Base-by-base conservation (phyloP, 2,113 vertebrate species). In the Salvator merianae region DNA sequence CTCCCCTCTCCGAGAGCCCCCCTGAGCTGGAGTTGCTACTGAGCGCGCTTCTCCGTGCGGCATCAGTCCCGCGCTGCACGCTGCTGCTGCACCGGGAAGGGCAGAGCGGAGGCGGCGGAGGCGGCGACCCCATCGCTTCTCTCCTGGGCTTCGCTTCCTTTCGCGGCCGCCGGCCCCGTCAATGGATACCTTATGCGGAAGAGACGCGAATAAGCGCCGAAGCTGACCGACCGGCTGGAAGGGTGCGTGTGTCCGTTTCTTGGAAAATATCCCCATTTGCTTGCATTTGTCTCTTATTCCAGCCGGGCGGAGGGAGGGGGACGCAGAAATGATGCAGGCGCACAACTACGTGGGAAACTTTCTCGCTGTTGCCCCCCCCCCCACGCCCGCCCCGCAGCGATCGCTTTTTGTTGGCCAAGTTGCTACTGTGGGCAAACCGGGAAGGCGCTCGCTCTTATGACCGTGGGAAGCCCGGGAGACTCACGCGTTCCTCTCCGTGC, bases 121-220 rank as follows among this genome's bases (percentile, higher is more conserved):
- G 10, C 59, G 1, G 50, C 30, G 55, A 77, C 70, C 5, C 7
- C 0, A 5, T 5, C 53, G 8, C 50, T 14, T 3, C 2, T 53
- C 18, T 59, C 14, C 55, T 2, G 55, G 55, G 55, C 2, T 59
- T 20, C 14, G n/a, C 40, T 36, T 28, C 75, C 34, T 28, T n/a
- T n/a, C n/a, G n/a, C n/a, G n/a, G n/a, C n/a, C 69, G 14, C 32
- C 59, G 14, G 20, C 88, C 13, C 70, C 34, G 36, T 66, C 40
- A 0, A 82, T 91, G 87, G 93, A 90, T 82, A 84, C 3, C 70
- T 43, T 63, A 83, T 36, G 76, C 55, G 34, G 84, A 62, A 91
- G 81, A 65, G 69, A 12, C 53, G 16, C 20, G 16, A 4, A 20
- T 20, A 3, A 70, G 79, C 79, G 59, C 79, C 72, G 84, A 36